Conservation (phyloP, 2,888 invertebrate genomes). For the Acanthoscelides obtectus region DNA sequence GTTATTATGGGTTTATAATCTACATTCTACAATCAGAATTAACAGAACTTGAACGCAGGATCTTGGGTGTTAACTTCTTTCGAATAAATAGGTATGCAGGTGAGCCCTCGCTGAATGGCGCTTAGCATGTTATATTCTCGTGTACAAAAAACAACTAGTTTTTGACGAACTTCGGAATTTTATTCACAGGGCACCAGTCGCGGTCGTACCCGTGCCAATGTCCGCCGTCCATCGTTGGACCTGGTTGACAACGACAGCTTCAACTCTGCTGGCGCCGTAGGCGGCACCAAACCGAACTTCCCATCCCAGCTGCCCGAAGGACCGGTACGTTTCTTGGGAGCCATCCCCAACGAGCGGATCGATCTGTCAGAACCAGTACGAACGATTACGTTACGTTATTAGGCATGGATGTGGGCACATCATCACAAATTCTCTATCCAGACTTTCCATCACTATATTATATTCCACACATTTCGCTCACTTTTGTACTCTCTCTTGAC, state of each 20-base stretch:
- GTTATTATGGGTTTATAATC: background rate
- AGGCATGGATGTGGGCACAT: background rate
- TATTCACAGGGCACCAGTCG: conserved; percentile 33
- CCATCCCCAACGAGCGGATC: conserved; percentile 53
- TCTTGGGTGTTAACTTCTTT: too few species aligned
- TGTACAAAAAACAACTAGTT: too few species aligned
- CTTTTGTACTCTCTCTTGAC: background rate
- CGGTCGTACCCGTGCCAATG: conserved; percentile 56
- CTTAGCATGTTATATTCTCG: too few species aligned
- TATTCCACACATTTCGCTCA: background rate
- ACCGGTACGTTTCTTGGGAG: conserved; percentile 55
- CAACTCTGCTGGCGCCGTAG: conserved; percentile 60
- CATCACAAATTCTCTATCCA: background rate
- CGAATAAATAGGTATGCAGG: too few species aligned
- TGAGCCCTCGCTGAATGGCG: too few species aligned
- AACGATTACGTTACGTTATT: background rate
- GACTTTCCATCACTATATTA: background rate
- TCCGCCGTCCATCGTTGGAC: conserved; percentile 72
- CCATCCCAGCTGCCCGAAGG: conserved; percentile 53
- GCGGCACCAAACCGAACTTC: conserved; percentile 52
- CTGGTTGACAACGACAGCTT: conserved; percentile 79
- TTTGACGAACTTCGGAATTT: too few species aligned
- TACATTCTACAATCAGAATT: background rate
- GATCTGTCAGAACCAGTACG: conserved; percentile 32
- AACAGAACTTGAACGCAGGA: background rate